Evolutionary conservation across 2,888 invertebrate species (phyloP).

Genomic region (Hypselothyrea guttata): DNA sequence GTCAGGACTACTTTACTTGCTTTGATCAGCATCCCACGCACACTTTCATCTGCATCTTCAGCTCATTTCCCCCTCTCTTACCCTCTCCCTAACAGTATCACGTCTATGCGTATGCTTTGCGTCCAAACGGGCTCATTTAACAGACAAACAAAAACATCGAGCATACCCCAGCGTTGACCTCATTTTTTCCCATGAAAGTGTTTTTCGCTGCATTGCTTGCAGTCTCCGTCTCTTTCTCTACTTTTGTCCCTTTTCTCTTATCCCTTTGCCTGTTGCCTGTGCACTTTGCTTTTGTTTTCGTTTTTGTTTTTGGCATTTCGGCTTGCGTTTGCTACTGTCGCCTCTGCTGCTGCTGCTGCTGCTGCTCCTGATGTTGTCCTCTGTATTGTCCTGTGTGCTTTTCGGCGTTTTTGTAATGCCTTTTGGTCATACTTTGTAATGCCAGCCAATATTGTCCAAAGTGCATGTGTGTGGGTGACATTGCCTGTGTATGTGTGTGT

Average conservation of each 20-base stretch:
- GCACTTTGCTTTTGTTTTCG: slow-evolving; percentile 11
- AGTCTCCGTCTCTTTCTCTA: slow-evolving; percentile 27
- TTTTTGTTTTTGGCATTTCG: slow-evolving; percentile 8
- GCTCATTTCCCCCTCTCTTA: neutral
- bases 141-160: slow-evolving; percentile 52
- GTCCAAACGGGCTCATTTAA: slow-evolving; percentile 53
- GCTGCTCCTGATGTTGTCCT: slow-evolving; percentile 21
- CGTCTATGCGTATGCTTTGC: slow-evolving; percentile 22
- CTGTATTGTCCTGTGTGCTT: slow-evolving; percentile 33
- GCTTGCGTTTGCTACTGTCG: slow-evolving; percentile 32
- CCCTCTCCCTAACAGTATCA: neutral
- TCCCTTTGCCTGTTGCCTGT: slow-evolving; percentile 10
- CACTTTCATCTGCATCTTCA: neutral
- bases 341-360: slow-evolving; percentile 22
- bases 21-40: slow-evolving; percentile 39
- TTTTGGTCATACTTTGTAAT: slow-evolving; percentile 53
- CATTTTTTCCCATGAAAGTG: slow-evolving; percentile 34
- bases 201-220: slow-evolving; percentile 36
- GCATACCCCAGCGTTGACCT: slow-evolving; percentile 68
- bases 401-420: slow-evolving; percentile 52
- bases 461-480: slow-evolving; percentile 10
- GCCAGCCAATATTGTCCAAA: slow-evolving; percentile 34
- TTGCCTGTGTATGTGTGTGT: slow-evolving; percentile 7
- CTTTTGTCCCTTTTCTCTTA: neutral
- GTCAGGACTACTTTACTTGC: slow-evolving; percentile 17